phyloP scores from a whole-genome alignment of 2,888 invertebrate genomes.

The Metellina segmentata region DNA sequence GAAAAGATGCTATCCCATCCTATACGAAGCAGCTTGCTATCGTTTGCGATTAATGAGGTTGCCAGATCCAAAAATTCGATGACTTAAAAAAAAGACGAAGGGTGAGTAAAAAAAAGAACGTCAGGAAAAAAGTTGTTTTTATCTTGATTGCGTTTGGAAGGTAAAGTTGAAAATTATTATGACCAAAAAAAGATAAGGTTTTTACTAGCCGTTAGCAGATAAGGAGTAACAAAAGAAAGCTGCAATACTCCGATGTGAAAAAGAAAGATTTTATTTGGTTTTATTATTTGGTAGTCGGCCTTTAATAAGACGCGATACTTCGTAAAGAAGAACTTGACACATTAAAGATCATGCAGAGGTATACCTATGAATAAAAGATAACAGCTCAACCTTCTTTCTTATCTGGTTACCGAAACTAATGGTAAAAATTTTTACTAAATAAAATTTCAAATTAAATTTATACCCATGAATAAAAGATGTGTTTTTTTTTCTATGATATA shows the following conservation, averaged over 20 bases:
- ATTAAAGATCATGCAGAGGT: background rate
- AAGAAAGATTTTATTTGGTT: background rate
- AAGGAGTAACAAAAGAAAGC: background rate
- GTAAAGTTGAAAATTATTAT: background rate
- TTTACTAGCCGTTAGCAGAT: background rate
- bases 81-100: constrained; percentile 22
- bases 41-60: constrained; percentile 70
- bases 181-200: background rate
- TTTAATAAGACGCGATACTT: background rate
- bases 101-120: background rate
- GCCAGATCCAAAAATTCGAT: constrained; percentile 57
- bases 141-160: background rate
- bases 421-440: background rate
- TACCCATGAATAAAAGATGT: no score
- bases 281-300: background rate
- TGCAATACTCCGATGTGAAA: background rate
- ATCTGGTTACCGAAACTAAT: background rate
- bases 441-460: background rate
- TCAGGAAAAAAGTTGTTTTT: constrained; percentile 6
- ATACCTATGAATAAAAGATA: background rate
- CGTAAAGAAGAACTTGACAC: background rate
- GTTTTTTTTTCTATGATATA: no score
- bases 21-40: constrained; percentile 27
- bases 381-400: background rate
- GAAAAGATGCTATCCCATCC: constrained; percentile 26